phyloP scores from a whole-genome alignment of 2,888 invertebrate species.

The Willowsia nigromaculata region DNA sequence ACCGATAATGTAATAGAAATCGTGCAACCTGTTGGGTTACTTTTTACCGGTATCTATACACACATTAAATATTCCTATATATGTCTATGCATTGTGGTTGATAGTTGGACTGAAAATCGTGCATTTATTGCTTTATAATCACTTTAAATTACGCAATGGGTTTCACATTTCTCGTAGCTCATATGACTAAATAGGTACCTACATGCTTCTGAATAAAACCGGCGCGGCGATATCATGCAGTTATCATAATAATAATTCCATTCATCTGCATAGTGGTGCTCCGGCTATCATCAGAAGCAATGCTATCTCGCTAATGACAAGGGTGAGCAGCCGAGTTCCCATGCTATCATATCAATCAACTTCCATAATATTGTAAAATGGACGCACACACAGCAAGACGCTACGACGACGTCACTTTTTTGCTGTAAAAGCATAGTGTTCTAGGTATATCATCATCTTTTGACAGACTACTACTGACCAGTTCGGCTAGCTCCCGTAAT shows the following conservation, averaged over 20 bases:
- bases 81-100: no score
- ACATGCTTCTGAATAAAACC: neutral
- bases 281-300: neutral
- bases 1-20: conserved; percentile 34
- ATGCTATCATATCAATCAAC: conserved; percentile 48
- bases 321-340: conserved; percentile 18
- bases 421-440: neutral
- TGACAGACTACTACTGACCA: conserved; percentile 29
- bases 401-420: neutral
- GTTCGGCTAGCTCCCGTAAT: conserved; percentile 54
- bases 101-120: conserved; percentile 11
- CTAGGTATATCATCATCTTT: conserved; percentile 4
- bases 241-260: neutral
- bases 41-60: conserved; percentile 35
- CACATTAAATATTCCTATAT: no score
- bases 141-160: conserved; percentile 55
- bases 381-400: conserved; percentile 37
- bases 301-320: conserved; percentile 13
- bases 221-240: neutral
- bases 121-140: conserved; percentile 64
- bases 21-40: conserved; percentile 57
- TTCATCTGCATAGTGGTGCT: neutral
- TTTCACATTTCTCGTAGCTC: conserved; percentile 41
- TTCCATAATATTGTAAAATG: conserved; percentile 37
- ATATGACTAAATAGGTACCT: neutral